Percentiles rank a stretch among this genome's conserved stretches.
These are phyloP conservation scores for Tyto alba DNA, from an alignment of 2,113 vertebrate species.

Conservation along the genomic window DNA sequence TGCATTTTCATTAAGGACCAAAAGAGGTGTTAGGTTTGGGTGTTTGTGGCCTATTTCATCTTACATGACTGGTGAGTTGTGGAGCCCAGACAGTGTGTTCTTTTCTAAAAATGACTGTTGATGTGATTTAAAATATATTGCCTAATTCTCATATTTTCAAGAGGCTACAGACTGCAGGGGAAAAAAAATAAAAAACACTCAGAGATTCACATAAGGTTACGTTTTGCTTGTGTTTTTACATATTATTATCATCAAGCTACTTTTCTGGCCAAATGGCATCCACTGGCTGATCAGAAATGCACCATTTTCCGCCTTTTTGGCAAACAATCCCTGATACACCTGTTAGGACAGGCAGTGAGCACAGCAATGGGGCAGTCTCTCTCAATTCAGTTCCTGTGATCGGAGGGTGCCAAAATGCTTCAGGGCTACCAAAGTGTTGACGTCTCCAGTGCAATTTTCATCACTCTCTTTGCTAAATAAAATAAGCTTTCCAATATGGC, in stretches of 20 bases:
- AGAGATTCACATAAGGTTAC: neutral
- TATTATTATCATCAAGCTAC: conserved; percentile 35
- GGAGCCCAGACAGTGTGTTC: neutral
- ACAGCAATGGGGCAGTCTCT: conserved; percentile 1
- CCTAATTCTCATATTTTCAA: neutral
- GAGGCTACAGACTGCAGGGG: neutral
- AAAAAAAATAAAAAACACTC: neutral
- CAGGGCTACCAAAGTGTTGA: conserved; percentile 52
- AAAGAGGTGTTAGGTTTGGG: neutral
- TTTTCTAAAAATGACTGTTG: neutral
- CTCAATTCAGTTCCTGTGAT: neutral
- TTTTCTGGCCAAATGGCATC: conserved; percentile 50
- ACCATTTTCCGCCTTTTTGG: conserved; percentile 10
- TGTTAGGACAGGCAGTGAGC: neutral
- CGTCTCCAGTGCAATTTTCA: conserved; percentile 33
- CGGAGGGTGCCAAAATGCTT: conserved; percentile 55
- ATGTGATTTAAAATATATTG: neutral
- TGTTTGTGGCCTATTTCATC: neutral
- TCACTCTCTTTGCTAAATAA: conserved; percentile 52
- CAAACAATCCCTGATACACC: neutral
- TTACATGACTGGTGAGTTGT: neutral
- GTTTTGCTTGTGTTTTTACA: conserved; percentile 26
- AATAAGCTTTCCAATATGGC: conserved; percentile 57
- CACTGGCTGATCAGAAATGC: conserved; percentile 53
- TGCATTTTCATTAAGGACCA: neutral